Evolutionary conservation across 2,888 invertebrate genomes (phyloP), one percentile per base, ranked within the genome.

Genomic region (Sinhomidia bicolor): DNA sequence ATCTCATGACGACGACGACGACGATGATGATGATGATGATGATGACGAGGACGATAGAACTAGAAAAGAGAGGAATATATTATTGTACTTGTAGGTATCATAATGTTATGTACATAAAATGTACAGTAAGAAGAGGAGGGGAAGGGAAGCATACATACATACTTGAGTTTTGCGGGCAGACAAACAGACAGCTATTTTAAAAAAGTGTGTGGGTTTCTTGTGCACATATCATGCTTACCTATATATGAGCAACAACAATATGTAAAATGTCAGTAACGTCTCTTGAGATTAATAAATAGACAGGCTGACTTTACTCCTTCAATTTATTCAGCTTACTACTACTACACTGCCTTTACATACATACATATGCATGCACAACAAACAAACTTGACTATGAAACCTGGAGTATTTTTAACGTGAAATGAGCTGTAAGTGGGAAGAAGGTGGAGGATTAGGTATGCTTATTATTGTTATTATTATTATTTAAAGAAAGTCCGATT

Each of bases 201-300:
- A 65, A 12, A 65, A 65, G 29, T 65, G 65, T 65, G 65, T 65
- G 65, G 65, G 65, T 65, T 65, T 65, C 10, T 12, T 60, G 23
- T 10, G 12, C 26, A 60, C 29, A 29, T 60, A 32, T 32, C 60
- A 26, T 26, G 23, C 23, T 60, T 29, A 65, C 6, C 1, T 32
- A 65, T 4, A 10, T 9, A 44, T 36, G 44, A 44, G 12, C 9
- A 44, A n/a, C n/a, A n/a, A n/a, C n/a, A n/a, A n/a, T n/a, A n/a
- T n/a, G n/a, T n/a, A n/a, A n/a, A n/a, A n/a, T n/a, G n/a, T n/a
- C n/a, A n/a, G n/a, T n/a, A n/a, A n/a, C n/a, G n/a, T n/a, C n/a
- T n/a, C n/a, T n/a, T n/a, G n/a, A n/a, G n/a, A n/a, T n/a, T n/a
- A n/a, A n/a, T n/a, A n/a, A n/a, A n/a, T n/a, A n/a, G n/a, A n/a